Conservation (phyloP, 2,797 vertebrate species). For the Trachops cirrhosus region DNA sequence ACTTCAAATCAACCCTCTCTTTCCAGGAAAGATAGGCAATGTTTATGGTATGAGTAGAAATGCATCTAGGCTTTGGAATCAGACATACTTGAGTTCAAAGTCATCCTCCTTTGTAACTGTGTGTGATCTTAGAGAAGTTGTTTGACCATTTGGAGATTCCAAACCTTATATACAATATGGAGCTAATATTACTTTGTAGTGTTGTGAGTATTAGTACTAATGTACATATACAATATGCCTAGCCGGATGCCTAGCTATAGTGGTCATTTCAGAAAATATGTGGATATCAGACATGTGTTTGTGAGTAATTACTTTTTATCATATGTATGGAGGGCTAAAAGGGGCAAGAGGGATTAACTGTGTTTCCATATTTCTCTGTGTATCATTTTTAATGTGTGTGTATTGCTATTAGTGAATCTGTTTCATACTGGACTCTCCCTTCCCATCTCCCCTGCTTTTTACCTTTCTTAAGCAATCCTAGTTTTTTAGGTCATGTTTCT, state of each 20-base stretch:
- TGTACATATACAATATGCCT: not conserved
- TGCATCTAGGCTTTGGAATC: conserved; percentile 2
- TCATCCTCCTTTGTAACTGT: not conserved
- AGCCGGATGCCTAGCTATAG: not conserved
- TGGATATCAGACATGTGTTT: not conserved
- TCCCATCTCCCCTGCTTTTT: not conserved
- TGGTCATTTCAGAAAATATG: conserved; percentile 10
- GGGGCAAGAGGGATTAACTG: not conserved
- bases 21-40: conserved; percentile 15
- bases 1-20: conserved; percentile 5
- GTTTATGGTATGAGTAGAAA: not conserved
- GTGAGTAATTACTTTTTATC: not conserved
- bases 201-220: not conserved
- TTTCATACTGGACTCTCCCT: conserved; percentile 7
- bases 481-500: not conserved
- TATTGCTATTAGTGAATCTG: conserved; percentile 1
- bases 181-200: not conserved
- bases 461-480: conserved; percentile 4
- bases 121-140: not conserved
- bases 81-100: conserved; percentile 4
- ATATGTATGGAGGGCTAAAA: not conserved
- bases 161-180: not conserved
- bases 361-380: not conserved
- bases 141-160: not conserved
- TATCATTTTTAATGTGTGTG: not conserved